Percentiles rank a stretch among this genome's conserved stretches.
Evolutionary conservation across 2,797 vertebrate species (phyloP).

Genomic region (Oreochromis mossambicus): DNA sequence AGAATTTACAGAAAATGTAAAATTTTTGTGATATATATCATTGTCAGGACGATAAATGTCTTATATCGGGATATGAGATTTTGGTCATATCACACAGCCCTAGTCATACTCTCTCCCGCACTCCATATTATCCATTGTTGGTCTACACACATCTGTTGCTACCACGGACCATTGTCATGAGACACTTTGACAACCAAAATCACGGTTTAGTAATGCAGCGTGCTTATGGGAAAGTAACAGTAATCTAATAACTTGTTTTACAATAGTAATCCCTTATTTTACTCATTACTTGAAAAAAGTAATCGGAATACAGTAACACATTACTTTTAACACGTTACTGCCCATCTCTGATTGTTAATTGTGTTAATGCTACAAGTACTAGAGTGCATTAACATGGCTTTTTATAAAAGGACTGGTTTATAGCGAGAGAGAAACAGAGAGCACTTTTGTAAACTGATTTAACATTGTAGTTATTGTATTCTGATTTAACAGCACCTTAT

Average conservation of each 20-base stretch:
- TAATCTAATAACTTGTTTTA: not conserved
- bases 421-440: not conserved
- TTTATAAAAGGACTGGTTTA: not conserved
- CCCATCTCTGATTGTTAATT: not conserved
- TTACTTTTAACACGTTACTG: not conserved
- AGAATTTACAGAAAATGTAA: no score
- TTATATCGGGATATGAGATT: no score
- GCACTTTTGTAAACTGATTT: not conserved
- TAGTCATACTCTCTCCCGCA: not conserved
- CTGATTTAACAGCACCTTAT: not conserved
- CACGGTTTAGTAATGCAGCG: not conserved
- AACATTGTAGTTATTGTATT: not conserved
- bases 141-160: not conserved
- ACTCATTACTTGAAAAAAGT: not conserved
- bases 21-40: no score
- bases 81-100: no score
- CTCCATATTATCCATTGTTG: not conserved
- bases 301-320: not conserved
- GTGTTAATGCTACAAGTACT: not conserved
- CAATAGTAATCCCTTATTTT: not conserved
- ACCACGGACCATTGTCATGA: not conserved
- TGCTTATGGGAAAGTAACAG: fast-evolving
- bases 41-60: no score
- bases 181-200: not conserved
- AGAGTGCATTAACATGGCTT: not conserved